phyloP scores from a whole-genome alignment of 2,797 vertebrate genomes.

The Remorina albescens region DNA sequence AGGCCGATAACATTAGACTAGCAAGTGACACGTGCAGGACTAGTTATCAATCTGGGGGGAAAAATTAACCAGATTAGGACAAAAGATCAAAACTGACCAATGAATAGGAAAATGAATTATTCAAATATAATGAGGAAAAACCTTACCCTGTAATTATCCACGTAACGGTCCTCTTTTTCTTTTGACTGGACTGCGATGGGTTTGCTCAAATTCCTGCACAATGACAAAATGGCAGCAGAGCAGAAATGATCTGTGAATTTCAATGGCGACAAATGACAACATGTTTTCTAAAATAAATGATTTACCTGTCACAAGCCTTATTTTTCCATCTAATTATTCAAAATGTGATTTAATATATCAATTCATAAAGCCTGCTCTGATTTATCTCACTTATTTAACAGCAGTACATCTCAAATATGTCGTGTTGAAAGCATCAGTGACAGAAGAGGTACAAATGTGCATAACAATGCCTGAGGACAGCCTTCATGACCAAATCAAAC shows the following conservation, averaged over 20 bases:
- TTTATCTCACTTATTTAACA: neutral
- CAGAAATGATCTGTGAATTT: neutral
- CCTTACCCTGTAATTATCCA: conserved; percentile 95
- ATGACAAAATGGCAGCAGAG: conserved; percentile 32
- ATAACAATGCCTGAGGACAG: neutral
- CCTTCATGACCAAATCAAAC: neutral
- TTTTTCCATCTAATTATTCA: neutral
- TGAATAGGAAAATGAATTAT: too few species aligned
- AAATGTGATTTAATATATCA: neutral
- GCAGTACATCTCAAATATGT: neutral
- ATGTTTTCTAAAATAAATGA: neutral
- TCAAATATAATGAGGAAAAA: too few species aligned
- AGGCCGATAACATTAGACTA: too few species aligned
- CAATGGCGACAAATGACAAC: neutral
- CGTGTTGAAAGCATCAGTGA: neutral
- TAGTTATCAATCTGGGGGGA: too few species aligned
- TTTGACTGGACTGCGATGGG: conserved; percentile 99
- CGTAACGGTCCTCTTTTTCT: conserved; percentile 98
- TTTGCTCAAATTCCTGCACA: conserved; percentile 92
- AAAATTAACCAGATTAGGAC: too few species aligned
- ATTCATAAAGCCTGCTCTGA: neutral
- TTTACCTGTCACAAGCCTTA: neutral
- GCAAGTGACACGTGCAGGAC: too few species aligned
- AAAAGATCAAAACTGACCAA: too few species aligned
- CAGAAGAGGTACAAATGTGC: neutral